These are phyloP conservation scores for Cyprinodon diabolis DNA, from an alignment of 2,797 vertebrate species.

Conservation along the genomic window DNA sequence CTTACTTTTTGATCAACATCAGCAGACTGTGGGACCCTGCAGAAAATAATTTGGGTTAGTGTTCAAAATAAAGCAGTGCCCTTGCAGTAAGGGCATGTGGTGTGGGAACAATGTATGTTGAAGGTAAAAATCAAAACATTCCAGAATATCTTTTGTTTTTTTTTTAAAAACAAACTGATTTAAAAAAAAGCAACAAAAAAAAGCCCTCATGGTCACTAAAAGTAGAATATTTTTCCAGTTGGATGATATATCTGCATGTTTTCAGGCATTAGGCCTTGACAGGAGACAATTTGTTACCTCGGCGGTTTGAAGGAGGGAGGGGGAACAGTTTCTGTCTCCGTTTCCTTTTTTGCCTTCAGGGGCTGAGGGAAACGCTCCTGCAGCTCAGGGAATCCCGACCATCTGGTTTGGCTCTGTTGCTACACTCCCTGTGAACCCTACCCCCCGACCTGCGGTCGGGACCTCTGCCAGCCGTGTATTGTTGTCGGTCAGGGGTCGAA, in stretches of 20 bases:
- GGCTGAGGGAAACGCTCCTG: not conserved
- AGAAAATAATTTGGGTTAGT: not conserved
- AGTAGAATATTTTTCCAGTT: not conserved
- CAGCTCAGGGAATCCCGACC: slow-evolving; percentile 29
- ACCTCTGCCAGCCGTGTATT: slow-evolving; percentile 60
- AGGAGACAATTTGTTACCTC: not conserved
- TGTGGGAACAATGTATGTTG: too few relatives aligned
- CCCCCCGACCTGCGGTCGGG: slow-evolving; percentile 37
- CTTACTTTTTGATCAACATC: too few relatives aligned
- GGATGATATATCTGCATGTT: not conserved
- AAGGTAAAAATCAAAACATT: too few relatives aligned
- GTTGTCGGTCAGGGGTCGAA: slow-evolving; percentile 65
- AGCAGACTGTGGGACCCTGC: too few relatives aligned
- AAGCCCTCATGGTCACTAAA: not conserved
- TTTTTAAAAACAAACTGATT: not conserved
- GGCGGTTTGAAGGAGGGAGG: not conserved
- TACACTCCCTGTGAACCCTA: slow-evolving; percentile 66
- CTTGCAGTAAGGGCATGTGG: not conserved
- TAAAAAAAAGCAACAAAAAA: not conserved
- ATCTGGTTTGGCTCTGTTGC: slow-evolving; percentile 68
- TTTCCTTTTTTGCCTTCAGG: not conserved
- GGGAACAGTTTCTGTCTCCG: not conserved
- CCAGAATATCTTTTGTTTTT: too few relatives aligned
- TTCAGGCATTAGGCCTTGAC: not conserved
- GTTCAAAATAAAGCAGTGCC: not conserved